Conservation (phyloP, 1,140 invertebrate species). For the Zaprionus capensis region DNA sequence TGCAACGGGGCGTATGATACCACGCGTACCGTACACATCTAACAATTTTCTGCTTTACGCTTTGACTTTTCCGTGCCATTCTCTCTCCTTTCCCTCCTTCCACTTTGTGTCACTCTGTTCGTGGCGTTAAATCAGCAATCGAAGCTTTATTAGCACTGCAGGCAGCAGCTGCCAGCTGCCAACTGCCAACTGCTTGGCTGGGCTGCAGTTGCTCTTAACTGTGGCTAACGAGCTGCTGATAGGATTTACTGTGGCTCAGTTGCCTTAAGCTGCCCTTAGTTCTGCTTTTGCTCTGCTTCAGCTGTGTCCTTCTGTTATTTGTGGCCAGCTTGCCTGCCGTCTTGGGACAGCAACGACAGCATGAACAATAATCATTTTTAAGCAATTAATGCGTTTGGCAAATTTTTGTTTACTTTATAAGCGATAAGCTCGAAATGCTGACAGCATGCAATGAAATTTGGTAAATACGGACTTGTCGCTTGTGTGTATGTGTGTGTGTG, state of each 20-base stretch:
- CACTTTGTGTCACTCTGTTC: constrained; percentile 20
- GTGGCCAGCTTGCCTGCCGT: constrained; percentile 11
- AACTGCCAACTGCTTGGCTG: constrained; percentile 31
- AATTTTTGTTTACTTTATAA: constrained; percentile 73
- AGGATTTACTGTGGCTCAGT: constrained; percentile 71
- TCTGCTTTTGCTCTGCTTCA: background rate
- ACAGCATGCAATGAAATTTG: constrained; percentile 69
- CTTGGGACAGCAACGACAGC: constrained; percentile 8
- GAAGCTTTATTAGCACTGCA: constrained; percentile 80
- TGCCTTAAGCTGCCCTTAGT: constrained; percentile 49
- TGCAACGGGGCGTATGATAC: constrained; percentile 72
- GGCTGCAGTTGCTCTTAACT: constrained; percentile 55
- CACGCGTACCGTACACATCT: constrained; percentile 44
- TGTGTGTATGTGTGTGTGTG: constrained; percentile 12
- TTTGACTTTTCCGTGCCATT: constrained; percentile 8
- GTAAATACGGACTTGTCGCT: constrained; percentile 57
- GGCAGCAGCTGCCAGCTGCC: constrained; percentile 41
- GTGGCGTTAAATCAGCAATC: constrained; percentile 78
- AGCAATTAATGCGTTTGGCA: constrained; percentile 74
- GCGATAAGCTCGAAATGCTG: constrained; percentile 64
- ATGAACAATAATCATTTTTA: constrained; percentile 63
- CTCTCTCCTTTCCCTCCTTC: background rate
- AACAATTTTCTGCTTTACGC: constrained; percentile 48
- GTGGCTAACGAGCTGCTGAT: constrained; percentile 73
- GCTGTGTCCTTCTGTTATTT: background rate